A percentile compares a stretch with the other conserved stretches of the same genome.
Conservation (phyloP, 2,797 vertebrate species). For the Micropoecilia bifurca region DNA sequence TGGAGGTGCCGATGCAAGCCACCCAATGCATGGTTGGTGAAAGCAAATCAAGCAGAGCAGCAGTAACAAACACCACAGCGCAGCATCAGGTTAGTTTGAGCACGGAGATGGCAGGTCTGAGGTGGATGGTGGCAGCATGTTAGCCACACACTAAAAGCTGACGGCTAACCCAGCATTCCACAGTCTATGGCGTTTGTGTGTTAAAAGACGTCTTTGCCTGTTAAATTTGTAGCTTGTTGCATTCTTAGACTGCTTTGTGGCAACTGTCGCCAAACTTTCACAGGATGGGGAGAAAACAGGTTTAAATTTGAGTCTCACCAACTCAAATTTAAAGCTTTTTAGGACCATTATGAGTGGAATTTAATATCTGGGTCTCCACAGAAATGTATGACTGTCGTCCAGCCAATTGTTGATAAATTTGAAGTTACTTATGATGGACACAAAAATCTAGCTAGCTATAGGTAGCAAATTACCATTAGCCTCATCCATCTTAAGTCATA, state of each 20-base stretch:
- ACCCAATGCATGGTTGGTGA: constrained; percentile 18
- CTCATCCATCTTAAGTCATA: too few relatives aligned
- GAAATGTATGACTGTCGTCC: too few relatives aligned
- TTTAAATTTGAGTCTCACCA: background rate
- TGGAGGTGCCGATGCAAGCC: constrained; percentile 13
- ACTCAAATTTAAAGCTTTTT: too few relatives aligned
- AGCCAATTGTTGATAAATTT: too few relatives aligned
- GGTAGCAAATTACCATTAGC: too few relatives aligned
- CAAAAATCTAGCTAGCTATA: too few relatives aligned
- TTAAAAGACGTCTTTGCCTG: constrained; percentile 50
- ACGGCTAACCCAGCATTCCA: constrained; percentile 35
- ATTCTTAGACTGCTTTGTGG: constrained; percentile 68
- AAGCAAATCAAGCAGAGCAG: constrained; percentile 20
- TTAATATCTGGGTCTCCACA: too few relatives aligned
- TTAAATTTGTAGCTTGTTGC: constrained; percentile 26
- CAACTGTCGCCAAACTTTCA: constrained; percentile 40
- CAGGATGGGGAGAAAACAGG: constrained; percentile 40
- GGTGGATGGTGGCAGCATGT: constrained; percentile 11
- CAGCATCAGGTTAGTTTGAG: constrained; percentile 5
- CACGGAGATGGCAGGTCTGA: background rate
- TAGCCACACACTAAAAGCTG: constrained; percentile 22
- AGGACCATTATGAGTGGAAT: too few relatives aligned
- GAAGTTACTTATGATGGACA: too few relatives aligned
- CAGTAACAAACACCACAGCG: constrained; percentile 26
- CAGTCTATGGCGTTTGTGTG: constrained; percentile 26